phyloP scores from a whole-genome alignment of 2,797 vertebrate species.

The Dipus sagitta region DNA sequence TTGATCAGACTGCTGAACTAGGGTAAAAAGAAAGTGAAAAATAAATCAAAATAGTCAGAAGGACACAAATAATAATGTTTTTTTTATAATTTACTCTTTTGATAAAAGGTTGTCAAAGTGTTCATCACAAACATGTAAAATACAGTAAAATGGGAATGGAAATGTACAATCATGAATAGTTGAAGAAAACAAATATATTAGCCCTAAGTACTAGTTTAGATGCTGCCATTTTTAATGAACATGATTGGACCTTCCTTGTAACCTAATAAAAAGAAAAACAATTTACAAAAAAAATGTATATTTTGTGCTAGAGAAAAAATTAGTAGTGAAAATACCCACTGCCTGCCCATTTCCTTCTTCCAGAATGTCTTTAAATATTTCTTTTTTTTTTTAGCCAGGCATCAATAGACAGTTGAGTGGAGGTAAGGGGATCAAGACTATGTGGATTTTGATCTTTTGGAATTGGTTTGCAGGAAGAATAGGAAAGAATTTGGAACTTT shows the following conservation, averaged over 20 bases:
- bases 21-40: neutral
- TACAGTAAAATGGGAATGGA: neutral
- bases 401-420: neutral
- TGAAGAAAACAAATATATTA: neutral
- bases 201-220: neutral
- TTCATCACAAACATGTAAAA: neutral
- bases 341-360: neutral
- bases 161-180: neutral
- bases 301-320: neutral
- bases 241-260: neutral
- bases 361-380: neutral
- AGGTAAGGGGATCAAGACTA: neutral
- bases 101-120: neutral
- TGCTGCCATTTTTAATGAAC: slow-evolving; percentile 40
- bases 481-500: too few species aligned
- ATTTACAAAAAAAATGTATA: slow-evolving; percentile 13
- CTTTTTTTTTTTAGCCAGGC: neutral
- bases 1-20: neutral
- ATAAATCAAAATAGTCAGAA: neutral
- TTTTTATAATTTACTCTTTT: neutral
- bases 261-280: slow-evolving; percentile 2
- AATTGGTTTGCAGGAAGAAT: too few species aligned
- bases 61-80: neutral
- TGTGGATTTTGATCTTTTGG: too few species aligned
- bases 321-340: slow-evolving; percentile 8